phyloP scores from a whole-genome alignment of 2,797 vertebrate species.

The Amphiprion clarkii region DNA sequence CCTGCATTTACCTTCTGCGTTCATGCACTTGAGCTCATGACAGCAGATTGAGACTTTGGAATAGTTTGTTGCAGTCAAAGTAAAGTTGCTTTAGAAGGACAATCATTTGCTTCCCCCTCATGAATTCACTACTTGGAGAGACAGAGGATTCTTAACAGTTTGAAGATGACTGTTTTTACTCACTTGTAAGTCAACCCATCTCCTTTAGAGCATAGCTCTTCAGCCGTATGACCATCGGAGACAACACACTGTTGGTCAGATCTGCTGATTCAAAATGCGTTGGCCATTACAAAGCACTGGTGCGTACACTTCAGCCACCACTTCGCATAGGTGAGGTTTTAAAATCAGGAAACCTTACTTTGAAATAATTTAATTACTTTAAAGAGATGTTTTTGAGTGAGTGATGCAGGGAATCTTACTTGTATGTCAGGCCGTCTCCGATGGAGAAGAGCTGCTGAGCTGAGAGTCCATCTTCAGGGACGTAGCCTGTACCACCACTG shows the following conservation, averaged over 20 bases:
- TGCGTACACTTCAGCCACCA: slow-evolving; percentile 63
- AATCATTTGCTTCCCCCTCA: slow-evolving; percentile 65
- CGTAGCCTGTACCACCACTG: slow-evolving; percentile 94
- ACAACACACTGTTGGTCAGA: slow-evolving; percentile 88
- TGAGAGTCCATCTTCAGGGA: slow-evolving; percentile 93
- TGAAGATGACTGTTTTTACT: slow-evolving; percentile 84
- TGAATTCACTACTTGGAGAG: slow-evolving; percentile 57
- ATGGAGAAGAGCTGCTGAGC: slow-evolving; percentile 94
- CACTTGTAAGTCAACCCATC: slow-evolving; percentile 98
- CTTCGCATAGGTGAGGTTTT: slow-evolving; percentile 42
- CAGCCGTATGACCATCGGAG: slow-evolving; percentile 92
- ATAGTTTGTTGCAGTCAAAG: slow-evolving; percentile 26
- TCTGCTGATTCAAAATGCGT: slow-evolving; percentile 89
- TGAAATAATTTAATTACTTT: slow-evolving; percentile 41
- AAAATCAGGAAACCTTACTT: slow-evolving; percentile 58
- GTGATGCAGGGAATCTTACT: slow-evolving; percentile 84
- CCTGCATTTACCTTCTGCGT: slow-evolving; percentile 17
- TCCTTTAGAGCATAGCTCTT: slow-evolving; percentile 94
- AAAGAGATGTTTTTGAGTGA: slow-evolving; percentile 29
- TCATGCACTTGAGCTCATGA: slow-evolving; percentile 28
- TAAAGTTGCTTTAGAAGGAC: slow-evolving; percentile 32
- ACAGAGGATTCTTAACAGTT: slow-evolving; percentile 67
- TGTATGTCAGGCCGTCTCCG: slow-evolving; percentile 95
- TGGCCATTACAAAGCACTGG: slow-evolving; percentile 83
- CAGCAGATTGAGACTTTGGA: slow-evolving; percentile 23